Evolutionary conservation across 2,888 invertebrate species (phyloP), one percentile per base, ranked within the genome.

Genomic region (Azorinus chamasolen): DNA sequence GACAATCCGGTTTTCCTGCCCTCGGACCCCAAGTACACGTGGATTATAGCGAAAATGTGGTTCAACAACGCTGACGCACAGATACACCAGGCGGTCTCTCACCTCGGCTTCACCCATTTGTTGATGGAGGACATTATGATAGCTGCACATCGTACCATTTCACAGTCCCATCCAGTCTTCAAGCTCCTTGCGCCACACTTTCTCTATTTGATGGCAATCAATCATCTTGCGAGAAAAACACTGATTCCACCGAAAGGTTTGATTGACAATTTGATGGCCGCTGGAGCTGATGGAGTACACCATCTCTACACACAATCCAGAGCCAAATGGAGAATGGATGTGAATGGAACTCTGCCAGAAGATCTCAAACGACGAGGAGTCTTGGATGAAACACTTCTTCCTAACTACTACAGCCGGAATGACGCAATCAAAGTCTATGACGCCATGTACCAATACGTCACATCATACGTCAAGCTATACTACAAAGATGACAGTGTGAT

Each of bases 111-210:
- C 82, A 94, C 94, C 3, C 94, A 94, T 83, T 80, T 94, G 57
- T 71, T 94, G 71, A 93, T 94, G 93, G 94, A 94, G 82, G 93
- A 93, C 0, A 88, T 94, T 2, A 90, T 87, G 24, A 89, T 93
- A 6, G 89, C 92, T 43, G 91, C 93, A 1, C 92, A 94, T 75
- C 79, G 94, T 22, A 90, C 93, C 62, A 83, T 94, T 14, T 93
- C 94, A 2, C 91, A 90, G 43, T 93, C 93, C n/a, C 94, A 94
- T 83, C 94, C 94, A 0, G 74, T 94, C 32, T 93, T 92, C 87
- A 93, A 93, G 81, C 91, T 94, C 88, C 93, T 32, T 4, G 32
- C 32, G 4, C 32, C 32, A 4, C 32, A 32, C 32, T 32, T 32
- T 10, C 32, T 32, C 41, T 93, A 92, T 84, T 90, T 94, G 5